These are phyloP conservation scores for Lasioglossum morio DNA, from an alignment of 2,888 invertebrate species.

Conservation along the genomic window DNA sequence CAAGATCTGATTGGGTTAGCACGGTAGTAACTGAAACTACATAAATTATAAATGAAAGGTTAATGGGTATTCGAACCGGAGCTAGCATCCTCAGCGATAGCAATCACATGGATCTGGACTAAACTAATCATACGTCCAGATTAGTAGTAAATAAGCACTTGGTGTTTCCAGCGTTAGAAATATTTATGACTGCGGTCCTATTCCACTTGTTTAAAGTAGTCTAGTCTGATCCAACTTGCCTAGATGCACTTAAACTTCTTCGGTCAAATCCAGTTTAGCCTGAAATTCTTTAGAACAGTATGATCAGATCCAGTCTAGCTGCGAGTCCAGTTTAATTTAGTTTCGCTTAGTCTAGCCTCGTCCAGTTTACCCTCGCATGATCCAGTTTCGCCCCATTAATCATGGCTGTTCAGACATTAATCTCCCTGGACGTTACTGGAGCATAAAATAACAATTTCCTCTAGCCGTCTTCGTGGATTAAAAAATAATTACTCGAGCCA, in stretches of 20 bases:
- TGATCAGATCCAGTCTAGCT: neutral
- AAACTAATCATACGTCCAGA: neutral
- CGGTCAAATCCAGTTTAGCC: neutral
- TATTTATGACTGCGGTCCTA: neutral
- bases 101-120: neutral
- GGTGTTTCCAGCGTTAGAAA: neutral
- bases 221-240: neutral
- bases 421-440: neutral
- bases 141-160: neutral
- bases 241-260: neutral
- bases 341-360: neutral
- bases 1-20: neutral
- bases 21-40: neutral
- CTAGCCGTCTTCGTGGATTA: neutral
- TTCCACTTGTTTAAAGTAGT: neutral
- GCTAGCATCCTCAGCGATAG: neutral
- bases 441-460: neutral
- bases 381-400: neutral
- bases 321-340: neutral
- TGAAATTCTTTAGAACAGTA: neutral
- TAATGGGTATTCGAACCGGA: neutral
- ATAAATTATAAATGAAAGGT: neutral
- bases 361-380: constrained; percentile 1
- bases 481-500: neutral
- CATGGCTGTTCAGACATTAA: neutral